phyloP scores from a whole-genome alignment of 2,113 vertebrate species.

The Sturnus vulgaris region DNA sequence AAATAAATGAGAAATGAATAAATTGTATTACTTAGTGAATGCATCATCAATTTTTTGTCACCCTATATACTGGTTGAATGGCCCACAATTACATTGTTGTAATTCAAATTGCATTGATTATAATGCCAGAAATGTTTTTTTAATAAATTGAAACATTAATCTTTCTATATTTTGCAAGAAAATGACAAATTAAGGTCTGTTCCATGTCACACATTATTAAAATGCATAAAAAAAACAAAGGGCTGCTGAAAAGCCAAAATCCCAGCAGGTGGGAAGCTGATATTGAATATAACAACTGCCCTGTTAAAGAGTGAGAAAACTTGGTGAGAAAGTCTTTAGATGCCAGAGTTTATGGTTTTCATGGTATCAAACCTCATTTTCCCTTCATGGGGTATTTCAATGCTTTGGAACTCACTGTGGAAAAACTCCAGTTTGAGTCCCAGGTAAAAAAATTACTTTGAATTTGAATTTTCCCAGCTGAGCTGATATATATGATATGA shows the following conservation, averaged over 20 bases:
- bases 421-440: not conserved
- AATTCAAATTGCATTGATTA: not conserved
- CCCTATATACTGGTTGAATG: not conserved
- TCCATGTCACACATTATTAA: not conserved
- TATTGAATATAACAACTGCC: not conserved
- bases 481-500: not conserved
- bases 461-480: not conserved
- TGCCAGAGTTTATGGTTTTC: not conserved
- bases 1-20: not conserved
- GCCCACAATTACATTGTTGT: not conserved
- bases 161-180: not conserved
- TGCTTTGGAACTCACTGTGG: not conserved
- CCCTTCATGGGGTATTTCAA: not conserved
- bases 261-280: not conserved
- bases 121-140: not conserved
- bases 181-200: not conserved
- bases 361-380: not conserved
- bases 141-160: not conserved
- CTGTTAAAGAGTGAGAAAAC: not conserved
- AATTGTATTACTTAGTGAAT: not conserved
- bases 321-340: not conserved
- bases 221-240: not conserved
- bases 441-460: not conserved
- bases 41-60: not conserved
- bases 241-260: not conserved